phyloP scores from a whole-genome alignment of 2,113 vertebrate species.

The Hydrolagus affinis region DNA sequence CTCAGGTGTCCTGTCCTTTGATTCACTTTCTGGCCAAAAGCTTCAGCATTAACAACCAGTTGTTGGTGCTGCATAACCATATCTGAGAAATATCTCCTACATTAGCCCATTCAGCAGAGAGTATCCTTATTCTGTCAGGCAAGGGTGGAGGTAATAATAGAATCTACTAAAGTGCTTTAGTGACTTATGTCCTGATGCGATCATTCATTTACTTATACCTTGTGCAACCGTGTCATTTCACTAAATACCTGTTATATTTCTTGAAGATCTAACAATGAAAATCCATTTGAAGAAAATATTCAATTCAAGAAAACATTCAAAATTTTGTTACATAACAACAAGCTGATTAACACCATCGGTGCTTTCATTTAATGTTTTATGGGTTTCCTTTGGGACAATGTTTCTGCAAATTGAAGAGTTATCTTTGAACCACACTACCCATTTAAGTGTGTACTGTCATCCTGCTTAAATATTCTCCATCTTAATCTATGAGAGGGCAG shows the following conservation, averaged over 20 bases:
- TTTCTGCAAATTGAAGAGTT: conserved; percentile 10
- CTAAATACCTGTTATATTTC: too few relatives aligned
- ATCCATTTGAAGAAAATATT: too few relatives aligned
- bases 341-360: too few relatives aligned
- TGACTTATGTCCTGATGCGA: not conserved
- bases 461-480: not conserved
- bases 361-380: conserved; percentile 20
- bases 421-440: conserved; percentile 13
- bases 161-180: not conserved
- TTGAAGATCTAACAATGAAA: too few relatives aligned
- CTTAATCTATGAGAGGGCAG: not conserved
- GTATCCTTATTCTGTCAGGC: conserved; percentile 11
- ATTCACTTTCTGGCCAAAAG: not conserved
- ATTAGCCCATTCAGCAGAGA: not conserved
- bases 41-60: not conserved
- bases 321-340: too few relatives aligned
- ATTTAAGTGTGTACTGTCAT: conserved; percentile 18
- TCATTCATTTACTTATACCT: too few relatives aligned
- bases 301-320: too few relatives aligned
- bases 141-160: not conserved
- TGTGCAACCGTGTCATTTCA: too few relatives aligned
- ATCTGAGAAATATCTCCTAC: not conserved
- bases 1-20: not conserved
- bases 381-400: not conserved
- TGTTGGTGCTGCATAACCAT: not conserved